These are phyloP conservation scores for Dryobota labecula DNA, from an alignment of 2,888 invertebrate genomes.

Conservation along the genomic window DNA sequence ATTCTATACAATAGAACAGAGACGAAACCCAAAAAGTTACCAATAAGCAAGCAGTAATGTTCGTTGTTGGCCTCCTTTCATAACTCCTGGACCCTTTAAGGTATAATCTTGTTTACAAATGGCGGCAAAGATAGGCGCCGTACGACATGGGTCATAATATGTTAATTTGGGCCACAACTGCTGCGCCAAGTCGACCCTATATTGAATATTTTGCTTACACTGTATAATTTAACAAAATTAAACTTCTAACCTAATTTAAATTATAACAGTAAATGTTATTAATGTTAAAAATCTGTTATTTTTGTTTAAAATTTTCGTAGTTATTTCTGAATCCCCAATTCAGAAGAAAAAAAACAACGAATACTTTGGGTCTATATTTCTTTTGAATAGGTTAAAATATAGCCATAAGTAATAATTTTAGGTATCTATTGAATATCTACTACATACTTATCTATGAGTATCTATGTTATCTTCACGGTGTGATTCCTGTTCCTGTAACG, in stretches of 20 bases:
- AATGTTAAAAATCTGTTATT: slow-evolving; percentile 19
- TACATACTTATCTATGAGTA: slow-evolving; percentile 27
- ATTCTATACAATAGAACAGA: slow-evolving; percentile 1
- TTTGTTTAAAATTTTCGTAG: not conserved
- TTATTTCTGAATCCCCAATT: not conserved
- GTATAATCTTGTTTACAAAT: slow-evolving; percentile 79
- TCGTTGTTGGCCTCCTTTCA: slow-evolving; percentile 68
- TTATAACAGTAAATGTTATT: slow-evolving; percentile 34
- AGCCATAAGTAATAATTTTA: too few species aligned
- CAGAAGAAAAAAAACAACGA: too few species aligned
- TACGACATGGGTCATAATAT: slow-evolving; percentile 79
- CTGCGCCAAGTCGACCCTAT: slow-evolving; percentile 74
- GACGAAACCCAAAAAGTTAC: slow-evolving; percentile 48
- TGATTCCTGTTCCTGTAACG: slow-evolving; percentile 23
- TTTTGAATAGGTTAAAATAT: not conserved
- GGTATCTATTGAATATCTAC: too few species aligned
- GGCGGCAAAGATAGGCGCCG: slow-evolving; percentile 68
- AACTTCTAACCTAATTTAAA: slow-evolving; percentile 67
- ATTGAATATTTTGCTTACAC: slow-evolving; percentile 83
- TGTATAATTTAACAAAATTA: slow-evolving; percentile 80
- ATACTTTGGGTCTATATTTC: not conserved
- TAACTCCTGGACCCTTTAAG: slow-evolving; percentile 72
- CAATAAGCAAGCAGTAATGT: slow-evolving; percentile 62
- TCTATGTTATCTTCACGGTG: slow-evolving; percentile 41
- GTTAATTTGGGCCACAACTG: slow-evolving; percentile 79